Evolutionary conservation across 2,888 invertebrate genomes (phyloP), one percentile per base, ranked within the genome.

Genomic region (Marronus borbonicus): DNA sequence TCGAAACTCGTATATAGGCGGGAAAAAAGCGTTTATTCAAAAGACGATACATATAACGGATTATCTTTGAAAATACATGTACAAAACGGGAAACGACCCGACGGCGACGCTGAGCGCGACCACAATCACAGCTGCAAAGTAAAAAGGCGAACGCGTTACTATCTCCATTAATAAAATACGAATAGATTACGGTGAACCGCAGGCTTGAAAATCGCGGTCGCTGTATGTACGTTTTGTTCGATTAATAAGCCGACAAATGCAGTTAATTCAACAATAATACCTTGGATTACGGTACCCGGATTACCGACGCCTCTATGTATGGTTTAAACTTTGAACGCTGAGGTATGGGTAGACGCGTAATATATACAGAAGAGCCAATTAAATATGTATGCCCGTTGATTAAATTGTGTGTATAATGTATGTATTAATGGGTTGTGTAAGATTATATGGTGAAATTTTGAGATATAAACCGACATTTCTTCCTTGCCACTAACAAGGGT

Each of bases 181-280:
- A 62, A n/a, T 28, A 31, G 7, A 8, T 12, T 12, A 7, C 28
- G 28, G 60, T 28, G 12, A 60, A 24, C 60, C 60, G 60, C 60
- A 20, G 24, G 44, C 44, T 20, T 60, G 31, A 62, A 31, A 62
- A 31, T 62, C 62, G 62, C 28, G 24, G 55, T 12, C 5, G 24
- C 62, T 3, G 20, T 10, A 31, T 28, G 10, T 20, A 31, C 62
- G 24, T 12, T 62, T 28, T 31, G 24, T 3, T 24, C 14, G 62
- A 62, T 62, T 62, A 62, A 62, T 62, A 62, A 62, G 31, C 62
- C 62, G 62, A 62, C 62, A 62, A 62, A 28, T 31, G 24, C 24
- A 62, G 62, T 62, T 62, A 62, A 62, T 62, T 62, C 62, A 62
- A 62, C 62, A 62, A 31, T 62, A 62, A 62, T 62, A 62, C 62